Evolutionary conservation across 64 coral and sea anemone species (phyloP), one percentile per base, ranked within the genome.

Genomic region (Acropora yongei): DNA sequence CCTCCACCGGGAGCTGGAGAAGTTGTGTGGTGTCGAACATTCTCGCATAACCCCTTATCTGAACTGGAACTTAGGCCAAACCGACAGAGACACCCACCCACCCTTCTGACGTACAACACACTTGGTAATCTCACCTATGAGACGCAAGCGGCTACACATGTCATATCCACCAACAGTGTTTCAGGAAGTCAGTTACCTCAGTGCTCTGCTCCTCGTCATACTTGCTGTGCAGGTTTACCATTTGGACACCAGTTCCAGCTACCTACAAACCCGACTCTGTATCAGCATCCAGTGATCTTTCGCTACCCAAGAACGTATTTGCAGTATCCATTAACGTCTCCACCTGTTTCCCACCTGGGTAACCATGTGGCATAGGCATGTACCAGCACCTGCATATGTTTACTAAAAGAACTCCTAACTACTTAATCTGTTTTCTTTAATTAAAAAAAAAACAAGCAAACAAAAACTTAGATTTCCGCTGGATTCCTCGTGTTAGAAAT

Each of bases 101-200:
- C 74, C 17, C 16, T 19, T 10, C 85, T 75, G 49, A 87, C 18
- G 51, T 87, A 87, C 51, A 57, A 88, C 47, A 88, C 86, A 57
- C 86, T 88, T 58, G 72, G 66, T 44, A 87, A 73, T 57, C 86
- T 72, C 69, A 76, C 16, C 3, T 4, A 78, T 78, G 76, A 50
- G 12, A 48, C 76, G 13, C 76, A 78, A 78, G 45, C 76, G 49
- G 44, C 46, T 49, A 16, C 44, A 50, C 46, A 78, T 47, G 11
- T 18, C 76, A 50, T 78, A 78, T 1, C 76, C 47, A 42, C 47
- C 76, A 51, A 78, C 47, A 50, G 44, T 78, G 76, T 12, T 48
- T 50, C 2, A 1, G 76, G 46, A 50, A 50, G 76, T 50, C 76
- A 14, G 47, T 50, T 78, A 50, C 46, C 47, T 1, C n/a, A 78